These are phyloP conservation scores for Tragelaphus imberbis DNA, from an alignment of 2,113 vertebrate genomes.

Conservation along the genomic window DNA sequence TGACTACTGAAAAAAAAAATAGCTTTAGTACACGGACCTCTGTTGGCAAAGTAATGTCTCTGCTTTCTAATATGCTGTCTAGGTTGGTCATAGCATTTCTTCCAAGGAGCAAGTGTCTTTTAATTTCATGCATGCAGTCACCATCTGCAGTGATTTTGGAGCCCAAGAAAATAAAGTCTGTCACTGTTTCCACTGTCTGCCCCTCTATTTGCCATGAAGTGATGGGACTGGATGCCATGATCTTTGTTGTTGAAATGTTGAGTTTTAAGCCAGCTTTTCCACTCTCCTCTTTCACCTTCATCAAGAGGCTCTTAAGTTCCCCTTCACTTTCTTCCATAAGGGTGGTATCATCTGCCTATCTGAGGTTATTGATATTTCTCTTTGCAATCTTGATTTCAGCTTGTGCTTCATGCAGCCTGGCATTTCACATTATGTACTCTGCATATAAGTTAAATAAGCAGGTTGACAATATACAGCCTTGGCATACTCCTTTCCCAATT, in stretches of 20 bases:
- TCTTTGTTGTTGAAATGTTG: neutral
- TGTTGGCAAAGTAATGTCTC: neutral
- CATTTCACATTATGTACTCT: neutral
- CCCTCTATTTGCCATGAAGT: neutral
- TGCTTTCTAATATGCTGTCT: neutral
- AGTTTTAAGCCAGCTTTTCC: neutral
- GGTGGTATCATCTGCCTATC: neutral
- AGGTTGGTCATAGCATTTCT: neutral
- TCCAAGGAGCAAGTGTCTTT: neutral
- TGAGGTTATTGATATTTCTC: neutral
- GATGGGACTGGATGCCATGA: accelerated
- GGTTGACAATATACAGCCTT: neutral
- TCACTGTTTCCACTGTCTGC: neutral
- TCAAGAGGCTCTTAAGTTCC: neutral
- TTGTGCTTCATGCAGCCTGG: neutral
- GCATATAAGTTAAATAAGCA: neutral
- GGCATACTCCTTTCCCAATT: neutral
- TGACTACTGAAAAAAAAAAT: neutral
- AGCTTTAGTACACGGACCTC: neutral
- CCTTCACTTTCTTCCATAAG: neutral
- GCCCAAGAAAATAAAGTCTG: neutral
- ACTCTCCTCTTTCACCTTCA: neutral
- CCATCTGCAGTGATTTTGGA: neutral
- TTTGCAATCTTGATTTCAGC: neutral
- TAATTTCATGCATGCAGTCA: neutral